These are phyloP conservation scores for Andricus quercusramuli DNA, from an alignment of 2,888 invertebrate species.

Conservation along the genomic window DNA sequence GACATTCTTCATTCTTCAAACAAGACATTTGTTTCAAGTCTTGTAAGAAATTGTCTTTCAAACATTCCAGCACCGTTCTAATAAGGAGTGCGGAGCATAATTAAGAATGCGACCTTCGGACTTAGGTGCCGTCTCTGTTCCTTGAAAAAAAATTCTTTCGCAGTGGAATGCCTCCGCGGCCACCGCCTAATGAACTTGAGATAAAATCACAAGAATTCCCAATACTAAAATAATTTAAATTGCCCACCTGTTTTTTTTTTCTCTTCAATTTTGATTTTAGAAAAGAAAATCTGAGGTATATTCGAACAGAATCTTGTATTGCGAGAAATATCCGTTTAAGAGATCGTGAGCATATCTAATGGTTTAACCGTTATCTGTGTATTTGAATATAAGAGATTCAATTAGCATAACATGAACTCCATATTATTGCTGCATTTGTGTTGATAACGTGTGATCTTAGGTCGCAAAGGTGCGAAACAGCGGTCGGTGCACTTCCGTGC, in stretches of 20 bases:
- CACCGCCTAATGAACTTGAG: slow-evolving; percentile 33
- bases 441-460: slow-evolving; percentile 24
- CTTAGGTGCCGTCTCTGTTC: slow-evolving; percentile 34
- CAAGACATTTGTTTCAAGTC: slow-evolving; percentile 22
- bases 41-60: background rate
- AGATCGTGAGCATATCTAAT: background rate
- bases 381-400: background rate
- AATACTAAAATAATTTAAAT: slow-evolving; percentile 34
- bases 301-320: background rate
- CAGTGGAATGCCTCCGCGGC: slow-evolving; percentile 22
- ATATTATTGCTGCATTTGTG: slow-evolving; percentile 3
- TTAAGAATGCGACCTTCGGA: slow-evolving; percentile 37
- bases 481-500: slow-evolving; percentile 38
- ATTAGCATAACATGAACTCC: slow-evolving; percentile 19
- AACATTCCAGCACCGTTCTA: slow-evolving; percentile 32
- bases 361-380: slow-evolving; percentile 6
- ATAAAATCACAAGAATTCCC: slow-evolving; percentile 36
- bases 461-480: slow-evolving; percentile 1
- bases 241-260: slow-evolving; percentile 1
- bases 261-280: background rate
- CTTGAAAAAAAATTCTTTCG: slow-evolving; percentile 28
- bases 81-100: slow-evolving; percentile 38
- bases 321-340: background rate
- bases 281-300: background rate
- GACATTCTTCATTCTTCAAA: slow-evolving; percentile 34